Conservation (phyloP, 2,113 vertebrate species). For the Atherinomorus stipes region DNA sequence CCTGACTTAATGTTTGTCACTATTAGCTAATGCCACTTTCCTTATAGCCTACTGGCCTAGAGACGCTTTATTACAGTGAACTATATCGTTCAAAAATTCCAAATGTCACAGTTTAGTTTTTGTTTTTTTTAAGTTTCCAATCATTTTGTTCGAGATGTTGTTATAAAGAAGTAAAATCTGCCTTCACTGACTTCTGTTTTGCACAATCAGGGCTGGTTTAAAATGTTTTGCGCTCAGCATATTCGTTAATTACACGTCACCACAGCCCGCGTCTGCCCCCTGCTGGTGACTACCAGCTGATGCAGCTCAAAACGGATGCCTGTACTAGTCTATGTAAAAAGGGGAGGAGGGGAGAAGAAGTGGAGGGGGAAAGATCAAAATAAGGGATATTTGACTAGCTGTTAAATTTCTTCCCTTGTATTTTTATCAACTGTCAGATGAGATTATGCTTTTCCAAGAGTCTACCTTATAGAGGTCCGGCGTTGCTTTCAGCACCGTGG, state of each 20-base stretch:
- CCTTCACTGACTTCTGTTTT: background rate
- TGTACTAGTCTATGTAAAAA: background rate
- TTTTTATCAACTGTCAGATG: background rate
- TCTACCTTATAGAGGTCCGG: background rate
- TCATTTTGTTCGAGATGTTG: too few relatives aligned
- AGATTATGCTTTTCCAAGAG: background rate
- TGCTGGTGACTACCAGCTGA: constrained; percentile 36
- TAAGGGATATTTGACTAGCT: background rate
- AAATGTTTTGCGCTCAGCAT: constrained; percentile 15
- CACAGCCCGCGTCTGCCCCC: constrained; percentile 68
- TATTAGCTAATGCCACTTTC: background rate
- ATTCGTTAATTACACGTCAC: constrained; percentile 22
- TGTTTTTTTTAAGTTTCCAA: too few relatives aligned
- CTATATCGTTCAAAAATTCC: too few relatives aligned
- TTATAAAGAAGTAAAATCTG: too few relatives aligned
- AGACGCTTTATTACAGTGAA: too few relatives aligned
- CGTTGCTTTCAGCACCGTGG: constrained; percentile 74
- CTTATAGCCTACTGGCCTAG: too few relatives aligned
- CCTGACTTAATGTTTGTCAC: background rate
- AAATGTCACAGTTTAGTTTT: too few relatives aligned
- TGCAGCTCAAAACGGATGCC: background rate
- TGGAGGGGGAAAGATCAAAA: background rate
- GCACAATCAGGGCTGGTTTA: background rate
- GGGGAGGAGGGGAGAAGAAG: background rate
- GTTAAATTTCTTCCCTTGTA: background rate